phyloP scores from a whole-genome alignment of 2,888 invertebrate species.

The Idaea straminata region DNA sequence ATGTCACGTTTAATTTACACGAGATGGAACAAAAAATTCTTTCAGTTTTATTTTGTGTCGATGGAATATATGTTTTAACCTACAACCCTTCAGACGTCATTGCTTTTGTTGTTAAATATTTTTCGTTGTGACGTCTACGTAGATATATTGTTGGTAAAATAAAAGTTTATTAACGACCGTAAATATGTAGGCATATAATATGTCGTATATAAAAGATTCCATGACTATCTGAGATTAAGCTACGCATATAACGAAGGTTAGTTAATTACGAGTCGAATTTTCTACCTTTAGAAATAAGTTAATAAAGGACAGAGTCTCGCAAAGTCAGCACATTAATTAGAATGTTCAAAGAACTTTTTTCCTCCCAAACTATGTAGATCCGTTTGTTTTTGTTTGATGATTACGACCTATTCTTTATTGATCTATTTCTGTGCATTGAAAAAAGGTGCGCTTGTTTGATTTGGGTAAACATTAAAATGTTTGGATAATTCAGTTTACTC shows the following conservation, averaged over 20 bases:
- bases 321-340: slow-evolving; percentile 27
- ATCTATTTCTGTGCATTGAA: background rate
- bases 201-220: background rate
- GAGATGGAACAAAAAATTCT: slow-evolving; percentile 8
- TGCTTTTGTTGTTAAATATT: slow-evolving; percentile 9
- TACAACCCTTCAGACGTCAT: slow-evolving; percentile 15
- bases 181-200: background rate
- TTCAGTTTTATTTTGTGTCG: slow-evolving; percentile 2
- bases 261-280: slow-evolving; percentile 35
- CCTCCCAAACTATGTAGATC: slow-evolving; percentile 10
- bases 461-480: background rate
- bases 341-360: slow-evolving; percentile 18
- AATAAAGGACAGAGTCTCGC: slow-evolving; percentile 39
- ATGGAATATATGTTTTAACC: slow-evolving; percentile 13
- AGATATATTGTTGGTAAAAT: background rate
- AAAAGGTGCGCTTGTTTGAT: background rate
- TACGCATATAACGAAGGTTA: background rate
- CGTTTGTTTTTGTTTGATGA: background rate
- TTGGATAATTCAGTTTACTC: background rate
- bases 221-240: background rate
- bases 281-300: slow-evolving; percentile 33
- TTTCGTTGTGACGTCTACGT: background rate
- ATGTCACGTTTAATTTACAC: slow-evolving; percentile 23
- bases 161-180: background rate
- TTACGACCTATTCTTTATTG: background rate